Percentiles rank a stretch among this genome's conserved stretches.
phyloP scores from a whole-genome alignment of 2,113 vertebrate species.

The Ceyx margarethae region DNA sequence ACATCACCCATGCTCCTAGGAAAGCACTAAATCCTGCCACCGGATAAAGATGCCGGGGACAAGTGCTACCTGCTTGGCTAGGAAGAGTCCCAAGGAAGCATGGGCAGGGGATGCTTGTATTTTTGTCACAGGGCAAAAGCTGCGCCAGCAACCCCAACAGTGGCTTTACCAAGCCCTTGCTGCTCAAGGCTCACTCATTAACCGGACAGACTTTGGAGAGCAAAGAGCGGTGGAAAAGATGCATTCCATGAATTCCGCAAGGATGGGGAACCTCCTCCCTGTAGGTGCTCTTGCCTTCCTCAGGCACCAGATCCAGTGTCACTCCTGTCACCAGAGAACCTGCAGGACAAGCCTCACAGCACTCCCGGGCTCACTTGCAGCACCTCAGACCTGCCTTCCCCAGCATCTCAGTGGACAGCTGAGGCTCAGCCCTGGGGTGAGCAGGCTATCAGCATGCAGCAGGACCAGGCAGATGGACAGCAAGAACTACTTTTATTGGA shows the following conservation, averaged over 20 bases:
- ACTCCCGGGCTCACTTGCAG: background rate
- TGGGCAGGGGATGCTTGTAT: background rate
- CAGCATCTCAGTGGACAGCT: rapidly evolving
- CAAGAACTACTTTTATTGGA: conserved; percentile 69
- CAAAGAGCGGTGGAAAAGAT: background rate
- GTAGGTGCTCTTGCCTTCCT: background rate
- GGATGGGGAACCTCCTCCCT: background rate
- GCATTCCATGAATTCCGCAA: background rate
- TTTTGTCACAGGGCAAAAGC: background rate
- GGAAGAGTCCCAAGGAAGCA: background rate
- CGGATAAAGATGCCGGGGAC: background rate
- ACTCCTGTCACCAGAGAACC: background rate
- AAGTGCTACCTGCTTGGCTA: background rate
- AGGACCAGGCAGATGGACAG: background rate
- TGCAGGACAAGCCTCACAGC: background rate
- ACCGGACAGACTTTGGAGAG: background rate
- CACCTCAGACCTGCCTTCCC: background rate
- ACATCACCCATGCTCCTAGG: background rate
- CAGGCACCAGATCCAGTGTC: background rate
- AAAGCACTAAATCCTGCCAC: background rate
- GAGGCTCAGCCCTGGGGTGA: rapidly evolving
- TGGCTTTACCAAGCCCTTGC: background rate
- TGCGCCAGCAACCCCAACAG: background rate
- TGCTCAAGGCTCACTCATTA: conserved; percentile 20
- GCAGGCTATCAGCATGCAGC: background rate